Base-by-base conservation (phyloP, 2,888 invertebrate species). In the Abrostola triplasia region DNA sequence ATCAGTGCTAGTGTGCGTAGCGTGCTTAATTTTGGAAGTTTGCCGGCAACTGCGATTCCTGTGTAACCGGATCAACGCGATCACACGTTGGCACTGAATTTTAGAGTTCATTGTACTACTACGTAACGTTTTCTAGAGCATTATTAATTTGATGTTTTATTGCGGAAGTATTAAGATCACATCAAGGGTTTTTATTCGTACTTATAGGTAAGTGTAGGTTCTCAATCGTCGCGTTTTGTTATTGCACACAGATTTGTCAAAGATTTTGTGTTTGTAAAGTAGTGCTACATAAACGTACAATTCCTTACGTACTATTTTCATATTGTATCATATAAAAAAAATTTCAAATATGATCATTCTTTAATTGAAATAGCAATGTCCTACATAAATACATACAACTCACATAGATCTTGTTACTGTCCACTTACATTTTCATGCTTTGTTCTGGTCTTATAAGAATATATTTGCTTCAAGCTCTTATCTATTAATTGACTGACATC, bases 61-160 rank as follows among this genome's bases (percentile, higher is more conserved):
- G 55, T 67, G 69, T 54, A 70, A 68, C 73, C 76, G 81, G 80
- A 83, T 84, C 82, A 82, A 69, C 73, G 50, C 69, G 66, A 81
- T 81, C 83, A 75, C 79, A 78, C 79, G 77, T 79, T 80, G 84
- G 73, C 83, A 71, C 70, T 73, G 73, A 75, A 80, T 73, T 80
- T 74, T 64, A 70, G 75, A 77, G 82, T 77, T 80, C 76, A 79
- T 80, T 71, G 76, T 67, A 72, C 78, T 77, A 62, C 62, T 73
- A 68, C 61, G 59, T 68, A 67, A 70, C 65, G 48, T 61, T 65
- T 67, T 60, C 57, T 73, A 73, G 62, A 53, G 67, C 61, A 67
- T 54, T 44, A 47, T 47, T 54, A 56, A 62, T 51, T 55, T 51
- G 54, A 44, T 75, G 12, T 58, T 58, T 57, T 50, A 54, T 51